Base-by-base conservation (phyloP, 2,888 invertebrate species). In the Alviniconcha strummeri region DNA sequence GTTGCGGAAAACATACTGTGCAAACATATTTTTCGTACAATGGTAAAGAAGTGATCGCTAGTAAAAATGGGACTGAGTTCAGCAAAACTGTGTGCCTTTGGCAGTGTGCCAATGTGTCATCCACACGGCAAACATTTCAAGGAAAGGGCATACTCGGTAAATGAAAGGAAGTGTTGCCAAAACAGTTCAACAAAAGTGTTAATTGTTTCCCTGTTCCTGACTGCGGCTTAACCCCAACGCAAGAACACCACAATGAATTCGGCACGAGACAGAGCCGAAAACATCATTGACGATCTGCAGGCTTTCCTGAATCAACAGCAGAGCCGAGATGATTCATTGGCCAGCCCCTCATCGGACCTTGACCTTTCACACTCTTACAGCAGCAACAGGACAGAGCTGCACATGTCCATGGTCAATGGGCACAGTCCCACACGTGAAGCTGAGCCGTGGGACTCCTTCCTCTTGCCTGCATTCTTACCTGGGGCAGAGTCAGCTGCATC, bases 261-360 rank as follows among this genome's bases (percentile, higher is more conserved):
- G n/a, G 77, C 82, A 19, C 82, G 64, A 19, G 82, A 82, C 76
- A 77, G 56, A 13, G 82, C 83, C 6, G 81, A 83, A n/a, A 72
- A 56, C 74, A 81, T 83, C 36, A 83, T 84, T 52, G 57, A 84
- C 75, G 84, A 84, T 1, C 84, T 84, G 17, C 84, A 84, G 80
- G 80, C 76, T 4, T 82, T 76, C 36, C 79, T 84, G 13, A 84
- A 82, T 69, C 9, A 55, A 17, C 84, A 84, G 80, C 83, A 80
- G 17, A 81, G 82, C 75, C 76, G n/a, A n/a, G 84, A 83, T 54
- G 84, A 84, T 69, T 82, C 84, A 54, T 13, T 69, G 36, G 13
- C 17, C 69, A 67, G 74, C 19, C 74, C 77, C 71, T 19, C 82
- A 52, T 9, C 19, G 5, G 82, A 82, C 76, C 57, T 82, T 56